phyloP scores from a whole-genome alignment of 2,888 invertebrate genomes.

The Calliopum simillimum region DNA sequence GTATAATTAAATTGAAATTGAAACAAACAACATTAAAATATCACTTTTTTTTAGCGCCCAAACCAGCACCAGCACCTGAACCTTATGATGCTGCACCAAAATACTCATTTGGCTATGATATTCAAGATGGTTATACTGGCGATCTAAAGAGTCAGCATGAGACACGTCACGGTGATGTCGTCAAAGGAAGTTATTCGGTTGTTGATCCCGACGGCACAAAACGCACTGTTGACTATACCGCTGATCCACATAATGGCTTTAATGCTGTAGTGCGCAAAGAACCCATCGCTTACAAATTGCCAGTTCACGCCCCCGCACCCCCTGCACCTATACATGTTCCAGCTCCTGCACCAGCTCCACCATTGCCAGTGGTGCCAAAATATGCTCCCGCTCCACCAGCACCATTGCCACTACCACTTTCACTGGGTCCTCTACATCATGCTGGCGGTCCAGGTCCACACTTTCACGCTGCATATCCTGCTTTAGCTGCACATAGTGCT shows the following conservation, averaged over 20 bases:
- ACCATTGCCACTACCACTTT: constrained; percentile 31
- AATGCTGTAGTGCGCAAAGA: constrained; percentile 66
- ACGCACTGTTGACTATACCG: constrained; percentile 74
- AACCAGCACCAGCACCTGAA: constrained; percentile 53
- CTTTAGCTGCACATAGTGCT: constrained; percentile 56
- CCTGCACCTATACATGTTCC: constrained; percentile 53
- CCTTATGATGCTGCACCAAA: constrained; percentile 66
- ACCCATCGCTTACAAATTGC: constrained; percentile 60
- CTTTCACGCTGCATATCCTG: constrained; percentile 60
- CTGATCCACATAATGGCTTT: constrained; percentile 68
- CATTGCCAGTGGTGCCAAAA: constrained; percentile 56
- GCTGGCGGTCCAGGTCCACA: constrained; percentile 51
- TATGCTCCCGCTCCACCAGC: constrained; percentile 17
- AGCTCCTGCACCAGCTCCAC: constrained; percentile 54
- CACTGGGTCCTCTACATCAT: constrained; percentile 52
- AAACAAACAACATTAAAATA: neutral
- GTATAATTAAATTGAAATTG: neutral
- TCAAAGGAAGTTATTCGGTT: constrained; percentile 71
- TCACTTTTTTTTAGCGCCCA: constrained; percentile 48
- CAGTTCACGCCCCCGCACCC: constrained; percentile 52
- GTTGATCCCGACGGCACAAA: constrained; percentile 73
- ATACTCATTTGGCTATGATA: constrained; percentile 69
- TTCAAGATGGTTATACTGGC: constrained; percentile 69
- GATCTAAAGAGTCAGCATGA: constrained; percentile 72
- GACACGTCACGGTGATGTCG: constrained; percentile 74